A percentile compares a stretch with the other conserved stretches of the same genome.
These are phyloP conservation scores for Hypomecis punctinalis DNA, from an alignment of 2,888 invertebrate genomes.

Conservation along the genomic window DNA sequence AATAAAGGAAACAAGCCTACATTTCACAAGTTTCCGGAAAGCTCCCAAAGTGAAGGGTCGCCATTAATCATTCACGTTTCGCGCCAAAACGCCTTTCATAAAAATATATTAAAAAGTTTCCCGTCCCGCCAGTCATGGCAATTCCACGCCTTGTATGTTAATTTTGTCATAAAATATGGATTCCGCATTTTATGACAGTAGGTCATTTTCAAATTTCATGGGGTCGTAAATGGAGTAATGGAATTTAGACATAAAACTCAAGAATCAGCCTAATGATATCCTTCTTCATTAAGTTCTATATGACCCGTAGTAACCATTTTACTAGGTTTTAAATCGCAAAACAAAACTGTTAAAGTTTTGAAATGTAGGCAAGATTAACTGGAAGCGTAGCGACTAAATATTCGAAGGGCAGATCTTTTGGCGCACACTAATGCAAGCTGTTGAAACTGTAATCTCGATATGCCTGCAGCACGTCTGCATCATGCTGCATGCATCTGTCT, in stretches of 20 bases:
- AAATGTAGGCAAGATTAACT: too few relatives aligned
- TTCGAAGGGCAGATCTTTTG: too few relatives aligned
- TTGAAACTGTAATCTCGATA: too few relatives aligned
- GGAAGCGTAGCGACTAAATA: too few relatives aligned
- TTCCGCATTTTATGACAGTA: conserved; percentile 62
- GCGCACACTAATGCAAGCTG: too few relatives aligned
- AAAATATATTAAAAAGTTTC: conserved; percentile 79
- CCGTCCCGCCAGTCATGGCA: conserved; percentile 65
- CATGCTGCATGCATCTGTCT: too few relatives aligned
- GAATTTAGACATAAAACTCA: conserved; percentile 22
- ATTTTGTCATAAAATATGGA: conserved; percentile 71
- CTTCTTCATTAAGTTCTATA: conserved; percentile 5
- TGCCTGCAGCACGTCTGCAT: too few relatives aligned
- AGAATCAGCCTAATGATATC: conserved; percentile 15
- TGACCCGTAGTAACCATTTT: neutral
- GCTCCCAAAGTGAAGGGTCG: conserved; percentile 69
- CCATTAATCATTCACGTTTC: conserved; percentile 77
- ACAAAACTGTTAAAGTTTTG: too few relatives aligned
- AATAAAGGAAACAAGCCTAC: conserved; percentile 55
- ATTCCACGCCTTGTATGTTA: conserved; percentile 75
- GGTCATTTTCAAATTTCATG: conserved; percentile 43
- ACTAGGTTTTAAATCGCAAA: neutral
- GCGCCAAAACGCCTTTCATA: conserved; percentile 75
- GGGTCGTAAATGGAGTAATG: conserved; percentile 30
- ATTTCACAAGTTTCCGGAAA: conserved; percentile 59